Conservation (phyloP, 1,140 invertebrate species). For the Trinorchestia longiramus region DNA sequence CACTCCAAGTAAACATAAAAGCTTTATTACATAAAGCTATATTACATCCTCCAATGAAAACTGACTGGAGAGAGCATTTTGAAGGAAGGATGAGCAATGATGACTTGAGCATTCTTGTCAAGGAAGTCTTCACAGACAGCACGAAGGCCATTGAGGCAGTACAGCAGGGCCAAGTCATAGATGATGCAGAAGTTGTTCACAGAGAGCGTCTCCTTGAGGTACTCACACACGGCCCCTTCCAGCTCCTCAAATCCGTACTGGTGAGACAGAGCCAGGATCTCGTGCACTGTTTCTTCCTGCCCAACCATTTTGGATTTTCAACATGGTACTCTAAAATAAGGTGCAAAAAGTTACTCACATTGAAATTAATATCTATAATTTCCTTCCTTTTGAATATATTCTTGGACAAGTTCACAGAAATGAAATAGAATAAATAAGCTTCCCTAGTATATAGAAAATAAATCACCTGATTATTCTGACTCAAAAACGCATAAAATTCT, state of each 20-base stretch:
- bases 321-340: slow-evolving; percentile 9
- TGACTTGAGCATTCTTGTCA: slow-evolving; percentile 87
- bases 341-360: neutral
- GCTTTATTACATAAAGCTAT: too few species aligned
- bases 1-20: too few species aligned
- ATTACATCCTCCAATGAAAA: slow-evolving; percentile 1
- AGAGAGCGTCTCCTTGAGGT: slow-evolving; percentile 87
- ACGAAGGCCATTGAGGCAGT: slow-evolving; percentile 76
- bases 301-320: slow-evolving; percentile 53
- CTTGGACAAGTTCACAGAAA: too few species aligned
- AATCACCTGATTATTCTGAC: too few species aligned
- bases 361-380: neutral
- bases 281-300: slow-evolving; percentile 86
- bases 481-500: too few species aligned
- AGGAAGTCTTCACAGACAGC: slow-evolving; percentile 81
- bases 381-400: neutral
- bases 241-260: slow-evolving; percentile 95
- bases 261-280: slow-evolving; percentile 90
- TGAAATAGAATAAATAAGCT: too few species aligned
- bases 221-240: slow-evolving; percentile 91
- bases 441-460: too few species aligned
- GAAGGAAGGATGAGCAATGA: slow-evolving; percentile 88
- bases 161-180: slow-evolving; percentile 88
- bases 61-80: slow-evolving; percentile 84
- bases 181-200: slow-evolving; percentile 92